Percentiles rank a stretch among this genome's conserved stretches.
Evolutionary conservation across 2,113 vertebrate species (phyloP).

Genomic region (Elephantulus edwardii): DNA sequence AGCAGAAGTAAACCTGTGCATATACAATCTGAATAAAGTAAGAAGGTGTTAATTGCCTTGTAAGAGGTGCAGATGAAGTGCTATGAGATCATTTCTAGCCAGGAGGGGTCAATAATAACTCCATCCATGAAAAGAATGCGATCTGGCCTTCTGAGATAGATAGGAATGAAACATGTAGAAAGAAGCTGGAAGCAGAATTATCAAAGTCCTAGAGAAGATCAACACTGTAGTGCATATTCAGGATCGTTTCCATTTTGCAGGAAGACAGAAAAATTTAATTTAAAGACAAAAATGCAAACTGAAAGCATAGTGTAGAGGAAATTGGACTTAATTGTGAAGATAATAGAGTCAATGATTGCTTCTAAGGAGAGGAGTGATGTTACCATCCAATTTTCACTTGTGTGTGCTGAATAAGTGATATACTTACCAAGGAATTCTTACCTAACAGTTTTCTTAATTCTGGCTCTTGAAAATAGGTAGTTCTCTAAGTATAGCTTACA

Average conservation of each 20-base stretch:
- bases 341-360: neutral
- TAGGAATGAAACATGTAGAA: neutral
- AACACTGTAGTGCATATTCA: neutral
- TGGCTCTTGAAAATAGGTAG: neutral
- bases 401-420: neutral
- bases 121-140: neutral
- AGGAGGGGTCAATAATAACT: slow-evolving; percentile 18
- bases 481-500: neutral
- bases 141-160: neutral
- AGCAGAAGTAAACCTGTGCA: slow-evolving; percentile 11
- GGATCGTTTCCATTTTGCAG: neutral
- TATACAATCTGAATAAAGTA: slow-evolving; percentile 51
- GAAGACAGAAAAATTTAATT: neutral
- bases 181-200: neutral
- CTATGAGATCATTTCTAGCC: neutral
- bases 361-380: neutral
- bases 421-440: neutral
- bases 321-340: neutral
- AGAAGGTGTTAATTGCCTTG: slow-evolving; percentile 62
- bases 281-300: neutral
- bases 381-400: neutral
- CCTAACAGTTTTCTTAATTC: neutral
- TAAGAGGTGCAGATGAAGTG: slow-evolving; percentile 50
- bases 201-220: neutral
- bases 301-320: neutral